phyloP scores from a whole-genome alignment of 64 coral and sea anemone species.

The Pocillopora damicornis region DNA sequence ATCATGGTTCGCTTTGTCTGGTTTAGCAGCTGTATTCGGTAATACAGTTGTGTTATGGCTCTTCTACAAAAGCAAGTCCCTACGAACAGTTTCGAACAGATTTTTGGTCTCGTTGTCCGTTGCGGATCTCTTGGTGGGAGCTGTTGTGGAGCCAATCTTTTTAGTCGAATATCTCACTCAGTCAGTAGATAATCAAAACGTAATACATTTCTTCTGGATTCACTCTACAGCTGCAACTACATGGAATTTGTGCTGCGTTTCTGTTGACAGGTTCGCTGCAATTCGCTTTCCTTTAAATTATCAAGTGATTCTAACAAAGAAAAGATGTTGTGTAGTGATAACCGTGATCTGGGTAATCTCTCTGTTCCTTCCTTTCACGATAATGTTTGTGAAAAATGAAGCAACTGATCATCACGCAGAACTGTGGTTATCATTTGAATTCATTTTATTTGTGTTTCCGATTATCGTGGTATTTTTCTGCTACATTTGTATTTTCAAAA shows the following conservation, averaged over 20 bases:
- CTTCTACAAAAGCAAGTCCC: not conserved
- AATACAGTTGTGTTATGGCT: constrained; percentile 16
- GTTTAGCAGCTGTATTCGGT: constrained; percentile 4
- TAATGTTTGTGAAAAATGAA: not conserved
- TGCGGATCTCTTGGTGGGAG: not conserved
- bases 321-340: not conserved
- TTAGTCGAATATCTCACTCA: too few species aligned
- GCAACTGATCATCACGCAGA: too few species aligned
- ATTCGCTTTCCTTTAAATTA: constrained; percentile 18
- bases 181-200: too few species aligned
- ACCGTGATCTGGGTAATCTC: not conserved
- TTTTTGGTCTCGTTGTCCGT: constrained; percentile 1
- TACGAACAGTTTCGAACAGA: constrained; percentile 8
- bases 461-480: not conserved
- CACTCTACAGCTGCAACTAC: not conserved
- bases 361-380: not conserved
- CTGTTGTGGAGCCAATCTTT: not conserved
- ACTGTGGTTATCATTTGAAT: not conserved
- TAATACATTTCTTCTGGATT: too few species aligned
- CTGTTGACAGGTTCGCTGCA: constrained; percentile 14
- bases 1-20: not conserved
- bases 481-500: too few species aligned
- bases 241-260: constrained; percentile 5
- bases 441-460: not conserved
- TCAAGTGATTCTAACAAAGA: not conserved